Evolutionary conservation across 2,113 vertebrate species (phyloP), one percentile per base, ranked within the genome.

Genomic region (Rhea pennata): DNA sequence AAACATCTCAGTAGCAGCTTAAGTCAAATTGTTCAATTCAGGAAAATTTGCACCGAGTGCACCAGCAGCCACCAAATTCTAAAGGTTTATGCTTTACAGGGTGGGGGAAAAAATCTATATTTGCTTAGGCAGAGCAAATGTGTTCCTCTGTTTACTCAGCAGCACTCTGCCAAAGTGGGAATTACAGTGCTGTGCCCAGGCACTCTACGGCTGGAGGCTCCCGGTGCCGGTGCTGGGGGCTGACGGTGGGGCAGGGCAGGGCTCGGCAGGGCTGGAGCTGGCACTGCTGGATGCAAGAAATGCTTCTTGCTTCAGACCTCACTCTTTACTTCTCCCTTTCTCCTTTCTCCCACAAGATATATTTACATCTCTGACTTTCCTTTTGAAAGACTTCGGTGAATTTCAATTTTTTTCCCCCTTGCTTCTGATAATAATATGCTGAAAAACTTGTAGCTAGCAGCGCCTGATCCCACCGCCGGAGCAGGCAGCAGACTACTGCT

Each of bases 71-170:
- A 84, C 33, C 26, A 21, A 31, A 33, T 58, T 89, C 54, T 73
- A 59, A 62, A 81, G 50, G 6, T 75, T 51, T 79, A 26, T 64
- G 29, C 22, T 33, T 46, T 42, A 15, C 7, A 69, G 10, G 39
- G 15, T 53, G 56, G 44, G 65, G 86, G 54, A 50, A 59, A 39
- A 69, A 39, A 69, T 24, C 51, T 82, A 36, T 40, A 20, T 69
- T 50, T 5, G 5, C 1, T 42, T 48, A 87, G 21, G 58, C 65
- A 58, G 62, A 78, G 12, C 6, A 44, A n/a, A 9, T 42, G 56
- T 40, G 3, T 20, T 70, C 7, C 53, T 12, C 39, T 7, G 2
- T 7, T 54, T 1, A 0, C 33, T 65, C 24, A 14, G 2, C 10
- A 20, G 31, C 3, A 5, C 17, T 3, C 5, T 5, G 6, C 11